Evolutionary conservation across 2,797 vertebrate species (phyloP), one percentile per base, ranked within the genome.

Genomic region (Zenarchopterus dispar): DNA sequence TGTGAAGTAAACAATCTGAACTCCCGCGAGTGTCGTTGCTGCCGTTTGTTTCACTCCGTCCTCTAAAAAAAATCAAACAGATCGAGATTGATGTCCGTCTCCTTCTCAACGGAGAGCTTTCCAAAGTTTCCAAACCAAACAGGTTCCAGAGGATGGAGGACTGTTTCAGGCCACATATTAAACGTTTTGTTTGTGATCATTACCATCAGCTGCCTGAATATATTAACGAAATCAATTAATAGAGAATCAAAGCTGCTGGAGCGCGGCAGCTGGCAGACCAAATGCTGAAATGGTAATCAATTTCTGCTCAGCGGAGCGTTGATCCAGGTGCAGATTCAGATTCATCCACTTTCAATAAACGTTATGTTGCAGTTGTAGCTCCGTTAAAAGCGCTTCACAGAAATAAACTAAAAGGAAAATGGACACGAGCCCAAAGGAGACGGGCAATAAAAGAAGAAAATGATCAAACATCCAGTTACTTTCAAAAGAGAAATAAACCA

Each of bases 171-270:
- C 39, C 48, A 44, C 41, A 11, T 6, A 58, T 59, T 62, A 53
- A 2, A 61, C 66, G 61, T 67, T n/a, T 3, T 56, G 19, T 71
- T 65, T 41, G 31, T 17, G 2, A 51, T 76, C 26, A 39, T 57
- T 28, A 51, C 53, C 43, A 59, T 58, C 51, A 42, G 62, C 26
- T 48, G 47, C 24, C 63, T 77, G 64, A 71, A 66, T 64, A 41
- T 55, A 26, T 70, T 59, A 81, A 73, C 49, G n/a, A 36, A 45
- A 69, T 61, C 47, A 53, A 73, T 62, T 55, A 70, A 71, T 51
- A 64, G 18, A 43, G 70, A 50, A 49, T 15, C 43, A 11, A 18
- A 17, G 55, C 50, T 47, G 44, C 17, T 60, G 7, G 36, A 43
- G 39, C 54, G 4, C 0, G 51, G 43, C 56, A 64, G 19, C 70